Percentiles rank a stretch among this genome's conserved stretches.
Evolutionary conservation across 2,113 vertebrate species (phyloP).

Genomic region (Enhydra lutris): DNA sequence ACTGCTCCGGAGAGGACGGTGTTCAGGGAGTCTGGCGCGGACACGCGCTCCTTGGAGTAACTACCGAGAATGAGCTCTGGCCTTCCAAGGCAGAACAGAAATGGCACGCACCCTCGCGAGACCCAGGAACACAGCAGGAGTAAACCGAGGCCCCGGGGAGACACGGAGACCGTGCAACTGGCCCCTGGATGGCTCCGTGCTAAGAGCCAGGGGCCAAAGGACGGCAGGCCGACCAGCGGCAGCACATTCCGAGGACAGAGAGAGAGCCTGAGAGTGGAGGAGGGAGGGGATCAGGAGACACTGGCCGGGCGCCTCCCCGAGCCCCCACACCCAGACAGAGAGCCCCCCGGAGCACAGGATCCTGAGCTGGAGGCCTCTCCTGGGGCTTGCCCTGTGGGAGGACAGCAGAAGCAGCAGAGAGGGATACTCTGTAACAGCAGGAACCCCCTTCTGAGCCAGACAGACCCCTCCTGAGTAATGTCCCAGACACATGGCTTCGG

Average conservation of each 20-base stretch:
- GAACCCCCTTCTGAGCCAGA: not conserved
- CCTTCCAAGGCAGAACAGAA: no score
- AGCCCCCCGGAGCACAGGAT: accelerated
- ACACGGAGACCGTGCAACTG: accelerated
- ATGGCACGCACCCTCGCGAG: accelerated
- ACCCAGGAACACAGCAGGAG: accelerated
- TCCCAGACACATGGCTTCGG: not conserved
- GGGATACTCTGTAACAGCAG: not conserved
- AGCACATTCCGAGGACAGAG: accelerated
- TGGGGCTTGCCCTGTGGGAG: accelerated
- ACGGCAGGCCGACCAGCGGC: accelerated
- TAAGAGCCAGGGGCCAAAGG: no score
- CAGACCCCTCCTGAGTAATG: accelerated
- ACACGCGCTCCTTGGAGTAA: accelerated
- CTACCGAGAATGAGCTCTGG: no score
- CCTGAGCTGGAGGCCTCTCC: not conserved
- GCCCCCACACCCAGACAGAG: not conserved
- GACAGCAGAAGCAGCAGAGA: accelerated
- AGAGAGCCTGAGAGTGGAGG: not conserved
- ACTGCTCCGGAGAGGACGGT: accelerated
- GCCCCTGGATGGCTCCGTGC: accelerated
- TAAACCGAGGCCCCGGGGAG: not conserved
- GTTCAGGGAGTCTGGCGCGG: accelerated
- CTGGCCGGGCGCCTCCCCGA: accelerated
- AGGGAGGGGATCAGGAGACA: not conserved